A percentile compares a stretch with the other conserved stretches of the same genome.
Conservation (phyloP, 2,113 vertebrate species). For the Gasterosteus nipponicus region DNA sequence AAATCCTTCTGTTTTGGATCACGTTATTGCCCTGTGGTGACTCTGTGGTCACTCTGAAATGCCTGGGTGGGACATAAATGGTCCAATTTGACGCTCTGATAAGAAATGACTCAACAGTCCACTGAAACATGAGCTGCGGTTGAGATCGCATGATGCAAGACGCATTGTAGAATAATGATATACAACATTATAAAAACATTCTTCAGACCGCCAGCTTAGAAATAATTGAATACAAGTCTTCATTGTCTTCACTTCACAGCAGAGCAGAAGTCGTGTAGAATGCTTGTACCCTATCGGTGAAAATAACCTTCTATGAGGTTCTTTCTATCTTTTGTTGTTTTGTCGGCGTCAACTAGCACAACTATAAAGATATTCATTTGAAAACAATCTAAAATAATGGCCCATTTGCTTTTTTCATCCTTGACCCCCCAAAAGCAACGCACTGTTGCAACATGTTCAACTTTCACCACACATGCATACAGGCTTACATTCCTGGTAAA, state of each 20-base stretch:
- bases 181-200: not conserved
- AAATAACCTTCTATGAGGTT: too few species aligned
- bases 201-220: not conserved
- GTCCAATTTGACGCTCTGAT: conserved; percentile 43
- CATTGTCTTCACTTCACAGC: not conserved
- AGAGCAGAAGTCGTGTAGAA: not conserved
- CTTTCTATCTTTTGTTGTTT: not conserved
- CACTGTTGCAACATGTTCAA: not conserved
- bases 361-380: not conserved
- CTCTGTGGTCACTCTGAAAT: conserved; percentile 37
- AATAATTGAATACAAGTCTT: not conserved
- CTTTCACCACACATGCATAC: too few species aligned
- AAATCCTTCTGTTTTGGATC: conserved; percentile 47
- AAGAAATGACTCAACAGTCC: conserved; percentile 32
- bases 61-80: conserved; percentile 44
- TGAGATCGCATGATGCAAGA: conserved; percentile 6
- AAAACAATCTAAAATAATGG: not conserved
- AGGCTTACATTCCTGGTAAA: not conserved
- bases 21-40: conserved; percentile 32
- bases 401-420: not conserved
- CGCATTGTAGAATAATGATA: not conserved
- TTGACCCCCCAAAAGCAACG: not conserved
- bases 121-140: conserved; percentile 22
- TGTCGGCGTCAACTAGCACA: not conserved
- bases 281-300: not conserved